Conservation (phyloP, 2,113 vertebrate genomes). For the Ptyas mucosa region DNA sequence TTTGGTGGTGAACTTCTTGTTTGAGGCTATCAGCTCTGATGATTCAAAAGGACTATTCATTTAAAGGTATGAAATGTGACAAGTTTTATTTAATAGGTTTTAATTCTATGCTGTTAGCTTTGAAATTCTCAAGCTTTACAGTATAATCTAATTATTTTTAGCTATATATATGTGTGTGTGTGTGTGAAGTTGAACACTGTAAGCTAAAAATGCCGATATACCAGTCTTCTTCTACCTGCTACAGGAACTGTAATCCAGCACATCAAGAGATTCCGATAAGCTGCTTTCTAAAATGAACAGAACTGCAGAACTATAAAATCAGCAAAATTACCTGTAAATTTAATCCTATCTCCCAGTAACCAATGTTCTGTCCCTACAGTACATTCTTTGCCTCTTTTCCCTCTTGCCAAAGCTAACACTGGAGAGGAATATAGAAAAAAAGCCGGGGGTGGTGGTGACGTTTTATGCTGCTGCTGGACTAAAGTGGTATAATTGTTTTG, state of each 20-base stretch:
- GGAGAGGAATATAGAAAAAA: neutral
- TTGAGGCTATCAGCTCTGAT: constrained; percentile 7
- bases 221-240: neutral
- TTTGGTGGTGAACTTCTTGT: neutral
- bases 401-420: neutral
- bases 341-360: neutral
- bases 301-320: neutral
- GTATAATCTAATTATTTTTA: neutral
- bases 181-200: no score
- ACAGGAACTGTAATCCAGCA: neutral
- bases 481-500: neutral
- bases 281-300: neutral
- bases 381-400: neutral
- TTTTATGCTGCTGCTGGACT: neutral
- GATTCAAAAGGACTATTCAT: neutral
- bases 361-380: neutral
- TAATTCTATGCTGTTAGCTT: neutral
- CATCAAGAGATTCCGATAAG: neutral
- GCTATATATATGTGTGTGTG: no score
- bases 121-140: constrained; percentile 3
- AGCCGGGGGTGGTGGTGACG: neutral
- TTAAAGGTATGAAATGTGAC: constrained; percentile 21
- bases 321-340: neutral
- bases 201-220: constrained; percentile 10
- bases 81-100: constrained; percentile 14